A percentile compares a stretch with the other conserved stretches of the same genome.
Conservation (phyloP, 1,140 invertebrate species). For the Drosophila biarmipes region DNA sequence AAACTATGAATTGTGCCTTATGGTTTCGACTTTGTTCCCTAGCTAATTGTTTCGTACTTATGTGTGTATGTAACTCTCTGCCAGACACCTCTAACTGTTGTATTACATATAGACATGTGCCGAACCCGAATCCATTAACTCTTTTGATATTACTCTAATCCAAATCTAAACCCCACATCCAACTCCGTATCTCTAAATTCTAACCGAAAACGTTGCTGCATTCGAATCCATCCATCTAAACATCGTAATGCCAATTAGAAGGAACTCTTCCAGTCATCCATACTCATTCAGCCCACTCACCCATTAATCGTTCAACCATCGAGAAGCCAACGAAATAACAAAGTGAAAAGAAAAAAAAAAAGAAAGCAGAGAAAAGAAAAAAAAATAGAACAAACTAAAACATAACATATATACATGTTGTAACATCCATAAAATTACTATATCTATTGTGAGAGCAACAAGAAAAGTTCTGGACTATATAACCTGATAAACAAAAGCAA, state of each 20-base stretch:
- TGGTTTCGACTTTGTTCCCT: constrained; percentile 61
- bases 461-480: constrained; percentile 67
- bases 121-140: constrained; percentile 20
- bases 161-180: constrained; percentile 14
- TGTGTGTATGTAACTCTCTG: constrained; percentile 53
- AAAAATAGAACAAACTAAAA: constrained; percentile 19
- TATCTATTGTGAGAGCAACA: constrained; percentile 57
- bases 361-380: not conserved
- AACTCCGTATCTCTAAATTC: constrained; percentile 22
- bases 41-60: constrained; percentile 69
- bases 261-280: constrained; percentile 37
- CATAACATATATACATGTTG: constrained; percentile 41
- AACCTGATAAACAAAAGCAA: constrained; percentile 41
- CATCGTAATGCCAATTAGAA: constrained; percentile 28
- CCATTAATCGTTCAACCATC: constrained; percentile 27
- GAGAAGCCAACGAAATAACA: constrained; percentile 37
- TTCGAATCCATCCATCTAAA: constrained; percentile 27
- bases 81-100: constrained; percentile 67
- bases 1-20: constrained; percentile 56
- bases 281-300: constrained; percentile 22
- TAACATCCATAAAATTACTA: constrained; percentile 39
- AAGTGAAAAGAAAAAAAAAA: constrained; percentile 22
- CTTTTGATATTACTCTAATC: constrained; percentile 12
- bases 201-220: constrained; percentile 32
- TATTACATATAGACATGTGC: constrained; percentile 60